phyloP scores from a whole-genome alignment of 2,888 invertebrate genomes.

The Dorcus parallelipipedus region DNA sequence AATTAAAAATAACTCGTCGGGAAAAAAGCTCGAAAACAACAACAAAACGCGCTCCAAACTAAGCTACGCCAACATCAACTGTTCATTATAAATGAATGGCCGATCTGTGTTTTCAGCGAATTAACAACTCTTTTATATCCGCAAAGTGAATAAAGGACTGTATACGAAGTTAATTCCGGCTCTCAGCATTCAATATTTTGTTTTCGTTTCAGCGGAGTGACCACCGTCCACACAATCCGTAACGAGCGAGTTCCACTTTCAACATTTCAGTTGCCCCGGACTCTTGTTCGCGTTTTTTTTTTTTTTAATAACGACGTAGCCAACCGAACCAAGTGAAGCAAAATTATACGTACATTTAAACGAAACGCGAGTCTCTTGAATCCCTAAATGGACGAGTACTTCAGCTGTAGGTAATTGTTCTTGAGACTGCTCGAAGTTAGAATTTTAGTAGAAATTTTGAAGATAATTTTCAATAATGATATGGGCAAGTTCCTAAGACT shows the following conservation, averaged over 20 bases:
- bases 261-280: too few species aligned
- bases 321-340: not conserved
- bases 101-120: conserved; percentile 11
- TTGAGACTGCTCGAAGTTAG: too few species aligned
- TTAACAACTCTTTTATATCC: conserved; percentile 20
- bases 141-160: conserved; percentile 26
- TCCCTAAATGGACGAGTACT: too few species aligned
- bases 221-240: conserved; percentile 3
- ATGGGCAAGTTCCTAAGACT: too few species aligned
- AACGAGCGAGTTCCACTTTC: not conserved
- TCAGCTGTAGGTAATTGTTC: too few species aligned
- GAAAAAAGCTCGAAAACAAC: too few species aligned
- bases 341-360: not conserved
- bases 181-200: conserved; percentile 26
- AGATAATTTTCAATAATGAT: too few species aligned
- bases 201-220: conserved; percentile 25
- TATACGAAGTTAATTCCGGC: conserved; percentile 28
- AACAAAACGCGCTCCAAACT: too few species aligned
- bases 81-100: not conserved
- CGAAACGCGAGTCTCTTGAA: not conserved
- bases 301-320: not conserved
- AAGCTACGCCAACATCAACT: too few species aligned
- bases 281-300: too few species aligned
- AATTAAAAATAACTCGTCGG: too few species aligned
- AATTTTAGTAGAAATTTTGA: too few species aligned